A percentile compares a stretch with the other conserved stretches of the same genome.
Conservation (phyloP, 2,797 vertebrate species). For the Halcyon smyrnensis region DNA sequence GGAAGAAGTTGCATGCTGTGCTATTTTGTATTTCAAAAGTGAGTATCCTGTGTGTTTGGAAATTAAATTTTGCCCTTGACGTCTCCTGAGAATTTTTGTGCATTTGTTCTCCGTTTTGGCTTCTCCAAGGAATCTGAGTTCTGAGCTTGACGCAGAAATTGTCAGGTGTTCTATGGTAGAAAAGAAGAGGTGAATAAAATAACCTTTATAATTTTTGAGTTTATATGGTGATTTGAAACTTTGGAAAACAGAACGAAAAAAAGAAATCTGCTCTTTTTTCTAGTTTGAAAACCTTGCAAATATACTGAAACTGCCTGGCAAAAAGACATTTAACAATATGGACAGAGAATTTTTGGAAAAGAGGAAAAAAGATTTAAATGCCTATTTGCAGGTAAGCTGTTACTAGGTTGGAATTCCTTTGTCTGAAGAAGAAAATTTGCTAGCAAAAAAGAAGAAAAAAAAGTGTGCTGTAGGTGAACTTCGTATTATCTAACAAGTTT, state of each 20-base stretch:
- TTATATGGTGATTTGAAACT: not conserved
- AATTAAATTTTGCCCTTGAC: not conserved
- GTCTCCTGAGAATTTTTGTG: not conserved
- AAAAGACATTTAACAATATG: conserved; percentile 99
- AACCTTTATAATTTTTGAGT: not conserved
- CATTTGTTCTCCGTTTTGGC: not conserved
- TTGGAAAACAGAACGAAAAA: not conserved
- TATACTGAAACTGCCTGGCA: conserved; percentile 95
- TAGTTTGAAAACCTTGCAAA: conserved; percentile 94
- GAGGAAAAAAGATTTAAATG: conserved; percentile 97
- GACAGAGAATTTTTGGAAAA: conserved; percentile 97
- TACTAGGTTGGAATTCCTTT: not conserved
- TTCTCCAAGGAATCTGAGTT: not conserved
- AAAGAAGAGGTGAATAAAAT: not conserved
- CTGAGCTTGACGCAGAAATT: not conserved
- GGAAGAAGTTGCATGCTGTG: not conserved
- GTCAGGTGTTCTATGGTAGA: not conserved
- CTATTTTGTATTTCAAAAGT: not conserved
- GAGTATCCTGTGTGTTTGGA: rapidly evolving
- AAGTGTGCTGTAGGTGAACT: not conserved
- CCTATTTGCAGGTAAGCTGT: conserved; percentile 91
- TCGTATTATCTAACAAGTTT: not conserved
- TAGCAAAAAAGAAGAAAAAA: no score
- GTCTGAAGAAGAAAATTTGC: not conserved
- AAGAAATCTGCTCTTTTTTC: not conserved